Conservation (phyloP, 2,113 vertebrate species). For the Psammodynastes pulverulentus region DNA sequence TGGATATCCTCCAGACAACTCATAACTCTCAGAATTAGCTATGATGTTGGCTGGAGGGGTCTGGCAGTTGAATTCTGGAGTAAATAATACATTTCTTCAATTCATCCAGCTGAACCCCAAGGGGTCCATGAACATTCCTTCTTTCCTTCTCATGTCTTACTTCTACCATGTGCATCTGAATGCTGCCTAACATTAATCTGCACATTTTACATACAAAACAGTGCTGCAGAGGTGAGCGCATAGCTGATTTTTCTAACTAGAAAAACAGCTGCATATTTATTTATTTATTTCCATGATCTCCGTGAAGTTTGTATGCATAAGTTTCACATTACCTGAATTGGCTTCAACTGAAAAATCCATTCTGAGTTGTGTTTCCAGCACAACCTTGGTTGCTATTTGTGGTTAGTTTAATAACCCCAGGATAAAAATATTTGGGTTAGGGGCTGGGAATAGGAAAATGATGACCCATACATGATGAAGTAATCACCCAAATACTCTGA, state of each 20-base stretch:
- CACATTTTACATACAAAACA: neutral
- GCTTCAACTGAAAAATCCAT: neutral
- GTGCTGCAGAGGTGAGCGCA: neutral
- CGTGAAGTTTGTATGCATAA: neutral
- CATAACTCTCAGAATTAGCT: neutral
- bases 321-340: neutral
- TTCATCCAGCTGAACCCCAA: neutral
- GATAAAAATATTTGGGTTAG: neutral
- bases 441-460: neutral
- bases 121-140: neutral
- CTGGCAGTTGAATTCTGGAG: neutral
- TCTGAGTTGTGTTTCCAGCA: neutral
- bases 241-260: neutral
- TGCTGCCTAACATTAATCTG: neutral
- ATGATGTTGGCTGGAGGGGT: neutral
- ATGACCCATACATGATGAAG: neutral
- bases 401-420: neutral
- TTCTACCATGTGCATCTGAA: neutral
- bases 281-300: neutral
- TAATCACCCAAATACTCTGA: neutral
- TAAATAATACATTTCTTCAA: neutral
- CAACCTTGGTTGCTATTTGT: neutral
- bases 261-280: neutral
- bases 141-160: neutral
- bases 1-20: neutral